Evolutionary conservation across 2,113 vertebrate species (phyloP), one percentile per base, ranked within the genome.

Genomic region (Pagrus major): DNA sequence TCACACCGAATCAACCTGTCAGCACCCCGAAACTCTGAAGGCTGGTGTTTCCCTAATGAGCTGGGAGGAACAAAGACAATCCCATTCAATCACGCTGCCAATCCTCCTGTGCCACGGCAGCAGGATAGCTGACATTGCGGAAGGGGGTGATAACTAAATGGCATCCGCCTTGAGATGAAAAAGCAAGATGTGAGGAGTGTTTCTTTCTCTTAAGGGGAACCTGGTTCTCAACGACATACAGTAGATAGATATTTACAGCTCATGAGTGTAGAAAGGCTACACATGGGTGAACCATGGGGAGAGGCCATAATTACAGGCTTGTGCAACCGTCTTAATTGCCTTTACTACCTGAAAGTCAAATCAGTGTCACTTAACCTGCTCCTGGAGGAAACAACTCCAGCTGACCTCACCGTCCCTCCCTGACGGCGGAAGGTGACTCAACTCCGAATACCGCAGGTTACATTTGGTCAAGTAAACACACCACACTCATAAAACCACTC

Each of bases 1-100:
- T 91, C 86, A 89, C 78, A 78, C 63, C 55, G 9, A 90, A 91
- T 90, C 87, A 89, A 79, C 75, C 88, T 91, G 85, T 90, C 91
- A 82, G 78, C 87, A 76, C 86, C 71, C 65, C n/a, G 27, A 86
- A 93, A 91, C 71, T 56, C 21, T 8, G 25, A 54, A 44, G 81
- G 71, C 75, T 55, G 68, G 55, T 59, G 71, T 88, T 87, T 83
- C 83, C 74, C 72, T 83, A 87, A 84, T 61, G 78, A 90, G 88
- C 76, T 46, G 49, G 59, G 78, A 75, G 71, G 23, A 6, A 59
- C 39, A 71, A 80, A 90, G 85, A 90, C 83, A 80, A 84, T 87
- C 70, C 67, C 79, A 21, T 85, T 81, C 85, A 88, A 82, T 90
- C 87, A 78, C 18, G 56, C 75, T 46, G 81, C 65, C 79, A 86